These are phyloP conservation scores for Ernsta delagoae DNA, from an alignment of 2,888 invertebrate species.

Conservation along the genomic window DNA sequence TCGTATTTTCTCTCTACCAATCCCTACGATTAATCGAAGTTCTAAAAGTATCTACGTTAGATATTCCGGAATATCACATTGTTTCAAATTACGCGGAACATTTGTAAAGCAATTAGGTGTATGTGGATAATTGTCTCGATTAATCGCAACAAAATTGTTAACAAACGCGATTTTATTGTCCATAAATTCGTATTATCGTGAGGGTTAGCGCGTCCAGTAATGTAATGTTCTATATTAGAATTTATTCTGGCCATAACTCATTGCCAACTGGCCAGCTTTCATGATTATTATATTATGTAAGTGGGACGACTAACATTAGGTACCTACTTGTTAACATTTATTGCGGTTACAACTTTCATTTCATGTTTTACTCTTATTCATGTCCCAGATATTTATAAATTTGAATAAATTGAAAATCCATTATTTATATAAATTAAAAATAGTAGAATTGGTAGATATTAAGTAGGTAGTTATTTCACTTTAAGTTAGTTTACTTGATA, in stretches of 20 bases:
- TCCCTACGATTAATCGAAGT: too few relatives aligned
- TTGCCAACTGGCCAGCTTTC: conserved; percentile 28
- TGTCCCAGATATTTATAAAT: too few relatives aligned
- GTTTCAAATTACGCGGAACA: conserved; percentile 13
- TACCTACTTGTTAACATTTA: conserved; percentile 32
- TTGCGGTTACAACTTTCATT: conserved; percentile 21
- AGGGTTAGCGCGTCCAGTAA: conserved; percentile 31
- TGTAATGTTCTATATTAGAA: conserved; percentile 35
- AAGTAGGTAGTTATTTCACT: too few relatives aligned
- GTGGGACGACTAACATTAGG: conserved; percentile 20
- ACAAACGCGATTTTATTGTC: conserved; percentile 35
- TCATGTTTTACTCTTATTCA: not conserved
- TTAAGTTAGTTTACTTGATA: too few relatives aligned
- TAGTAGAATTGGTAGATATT: too few relatives aligned
- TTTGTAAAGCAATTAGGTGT: conserved; percentile 21
- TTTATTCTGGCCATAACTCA: conserved; percentile 35
- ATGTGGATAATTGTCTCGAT: conserved; percentile 28
- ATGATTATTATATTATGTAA: conserved; percentile 36
- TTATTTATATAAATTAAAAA: too few relatives aligned
- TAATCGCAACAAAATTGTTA: conserved; percentile 35
- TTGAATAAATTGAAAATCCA: too few relatives aligned
- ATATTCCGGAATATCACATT: conserved; percentile 11
- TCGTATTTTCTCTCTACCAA: too few relatives aligned
- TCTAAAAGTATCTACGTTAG: too few relatives aligned
- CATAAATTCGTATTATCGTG: conserved; percentile 37